Conservation (phyloP, 2,888 invertebrate genomes). For the Asteroscopus sphinx region DNA sequence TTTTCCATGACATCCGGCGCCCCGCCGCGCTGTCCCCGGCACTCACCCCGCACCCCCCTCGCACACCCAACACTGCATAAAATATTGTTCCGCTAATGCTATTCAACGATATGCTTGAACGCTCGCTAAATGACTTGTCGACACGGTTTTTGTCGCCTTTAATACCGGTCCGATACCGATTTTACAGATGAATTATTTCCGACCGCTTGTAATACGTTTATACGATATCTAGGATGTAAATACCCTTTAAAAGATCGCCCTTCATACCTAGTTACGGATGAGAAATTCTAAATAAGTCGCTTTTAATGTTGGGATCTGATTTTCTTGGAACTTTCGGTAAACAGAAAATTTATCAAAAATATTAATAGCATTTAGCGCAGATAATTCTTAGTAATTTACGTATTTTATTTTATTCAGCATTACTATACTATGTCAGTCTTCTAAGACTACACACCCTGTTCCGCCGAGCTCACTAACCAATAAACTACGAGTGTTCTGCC, state of each 20-base stretch:
- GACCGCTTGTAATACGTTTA: constrained; percentile 14
- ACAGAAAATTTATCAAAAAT: constrained; percentile 10
- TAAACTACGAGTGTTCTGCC: constrained; percentile 65
- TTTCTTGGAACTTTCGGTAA: constrained; percentile 8
- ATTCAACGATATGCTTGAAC: constrained; percentile 70
- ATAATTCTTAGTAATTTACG: neutral
- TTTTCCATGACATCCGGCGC: constrained; percentile 85
- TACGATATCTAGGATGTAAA: constrained; percentile 13
- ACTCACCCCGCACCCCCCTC: constrained; percentile 58
- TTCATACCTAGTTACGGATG: constrained; percentile 10
- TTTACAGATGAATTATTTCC: constrained; percentile 46
- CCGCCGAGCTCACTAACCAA: constrained; percentile 50
- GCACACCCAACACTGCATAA: constrained; percentile 67
- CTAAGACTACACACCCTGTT: constrained; percentile 5
- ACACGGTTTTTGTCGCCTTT: constrained; percentile 50
- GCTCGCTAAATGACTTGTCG: constrained; percentile 67
- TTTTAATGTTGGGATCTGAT: constrained; percentile 18
- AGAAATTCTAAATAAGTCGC: constrained; percentile 23
- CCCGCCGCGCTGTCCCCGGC: constrained; percentile 79
- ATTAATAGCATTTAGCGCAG: neutral
- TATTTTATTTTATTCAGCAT: neutral
- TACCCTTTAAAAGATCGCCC: constrained; percentile 9
- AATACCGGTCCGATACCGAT: constrained; percentile 34
- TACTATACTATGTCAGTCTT: neutral
- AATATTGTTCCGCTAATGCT: constrained; percentile 72